Evolutionary conservation across 2,888 invertebrate species (phyloP).

Genomic region (Minunthozetes semirufus): DNA sequence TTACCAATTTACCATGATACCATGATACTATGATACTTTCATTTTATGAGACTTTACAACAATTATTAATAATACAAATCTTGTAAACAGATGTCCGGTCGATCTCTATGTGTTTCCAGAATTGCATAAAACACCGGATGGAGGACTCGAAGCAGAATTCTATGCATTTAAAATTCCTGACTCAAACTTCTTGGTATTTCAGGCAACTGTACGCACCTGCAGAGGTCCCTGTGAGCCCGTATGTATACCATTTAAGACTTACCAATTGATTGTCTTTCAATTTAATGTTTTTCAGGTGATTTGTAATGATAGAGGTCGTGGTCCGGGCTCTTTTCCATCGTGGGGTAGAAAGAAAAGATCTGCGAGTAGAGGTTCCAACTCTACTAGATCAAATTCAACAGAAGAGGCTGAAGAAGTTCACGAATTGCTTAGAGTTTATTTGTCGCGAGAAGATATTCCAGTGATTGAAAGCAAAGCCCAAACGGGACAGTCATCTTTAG

Average conservation of each 20-base stretch:
- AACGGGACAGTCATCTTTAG: neutral
- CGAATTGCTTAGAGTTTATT: slow-evolving; percentile 43
- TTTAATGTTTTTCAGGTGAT: slow-evolving; percentile 43
- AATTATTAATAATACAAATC: too few relatives aligned
- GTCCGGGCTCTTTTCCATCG: slow-evolving; percentile 41
- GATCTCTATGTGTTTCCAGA: slow-evolving; percentile 81
- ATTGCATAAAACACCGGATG: slow-evolving; percentile 72
- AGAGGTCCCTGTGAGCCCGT: slow-evolving; percentile 80
- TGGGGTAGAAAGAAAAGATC: slow-evolving; percentile 42
- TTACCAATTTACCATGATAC: too few relatives aligned
- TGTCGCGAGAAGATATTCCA: slow-evolving; percentile 42
- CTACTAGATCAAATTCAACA: slow-evolving; percentile 26
- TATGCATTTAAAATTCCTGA: slow-evolving; percentile 91
- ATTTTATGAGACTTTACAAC: too few relatives aligned
- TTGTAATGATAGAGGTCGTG: slow-evolving; percentile 42
- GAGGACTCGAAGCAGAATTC: slow-evolving; percentile 79
- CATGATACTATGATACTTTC: too few relatives aligned
- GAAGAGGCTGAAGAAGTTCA: slow-evolving; percentile 43
- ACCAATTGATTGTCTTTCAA: too few relatives aligned
- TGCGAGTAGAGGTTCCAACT: neutral
- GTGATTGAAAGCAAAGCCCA: slow-evolving; percentile 32
- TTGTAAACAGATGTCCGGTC: slow-evolving; percentile 66
- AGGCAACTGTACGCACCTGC: slow-evolving; percentile 82
- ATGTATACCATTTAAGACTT: slow-evolving; percentile 43
- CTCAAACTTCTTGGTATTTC: slow-evolving; percentile 85